phyloP scores from a whole-genome alignment of 2,888 invertebrate genomes.

The Mythimna lalbum region DNA sequence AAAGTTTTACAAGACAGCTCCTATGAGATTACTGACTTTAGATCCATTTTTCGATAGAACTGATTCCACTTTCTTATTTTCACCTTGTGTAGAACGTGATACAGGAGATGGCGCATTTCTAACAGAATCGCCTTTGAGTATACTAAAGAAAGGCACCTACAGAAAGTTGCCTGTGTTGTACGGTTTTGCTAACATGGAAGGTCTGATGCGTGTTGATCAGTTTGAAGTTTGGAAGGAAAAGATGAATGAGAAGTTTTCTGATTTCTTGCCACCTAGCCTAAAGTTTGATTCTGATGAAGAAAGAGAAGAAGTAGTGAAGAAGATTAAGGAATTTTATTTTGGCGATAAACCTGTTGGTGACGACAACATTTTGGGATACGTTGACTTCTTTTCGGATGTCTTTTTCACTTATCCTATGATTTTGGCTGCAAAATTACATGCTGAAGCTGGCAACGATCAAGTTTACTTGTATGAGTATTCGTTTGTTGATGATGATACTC shows the following conservation, averaged over 20 bases:
- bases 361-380: slow-evolving; percentile 56
- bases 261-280: slow-evolving; percentile 68
- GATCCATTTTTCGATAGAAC: slow-evolving; percentile 38
- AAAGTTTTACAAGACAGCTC: slow-evolving; percentile 61
- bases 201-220: slow-evolving; percentile 51
- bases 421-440: slow-evolving; percentile 63
- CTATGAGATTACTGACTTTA: slow-evolving; percentile 55
- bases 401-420: slow-evolving; percentile 62
- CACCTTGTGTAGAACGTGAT: slow-evolving; percentile 64
- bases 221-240: slow-evolving; percentile 60
- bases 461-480: slow-evolving; percentile 69
- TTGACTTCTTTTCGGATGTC: slow-evolving; percentile 75
- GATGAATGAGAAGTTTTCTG: slow-evolving; percentile 68
- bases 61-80: slow-evolving; percentile 51
- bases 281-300: slow-evolving; percentile 53
- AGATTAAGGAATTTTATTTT: slow-evolving; percentile 68
- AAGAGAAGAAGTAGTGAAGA: slow-evolving; percentile 55
- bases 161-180: slow-evolving; percentile 65
- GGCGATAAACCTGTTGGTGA: slow-evolving; percentile 61
- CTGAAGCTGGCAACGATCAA: slow-evolving; percentile 66
- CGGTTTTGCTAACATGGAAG: slow-evolving; percentile 71
- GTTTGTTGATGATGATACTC: slow-evolving; percentile 56
- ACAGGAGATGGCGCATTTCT: slow-evolving; percentile 61
- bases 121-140: slow-evolving; percentile 63
- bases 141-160: slow-evolving; percentile 61